These are phyloP conservation scores for Drosophila bocki DNA, from an alignment of 1,140 invertebrate genomes.

Conservation along the genomic window DNA sequence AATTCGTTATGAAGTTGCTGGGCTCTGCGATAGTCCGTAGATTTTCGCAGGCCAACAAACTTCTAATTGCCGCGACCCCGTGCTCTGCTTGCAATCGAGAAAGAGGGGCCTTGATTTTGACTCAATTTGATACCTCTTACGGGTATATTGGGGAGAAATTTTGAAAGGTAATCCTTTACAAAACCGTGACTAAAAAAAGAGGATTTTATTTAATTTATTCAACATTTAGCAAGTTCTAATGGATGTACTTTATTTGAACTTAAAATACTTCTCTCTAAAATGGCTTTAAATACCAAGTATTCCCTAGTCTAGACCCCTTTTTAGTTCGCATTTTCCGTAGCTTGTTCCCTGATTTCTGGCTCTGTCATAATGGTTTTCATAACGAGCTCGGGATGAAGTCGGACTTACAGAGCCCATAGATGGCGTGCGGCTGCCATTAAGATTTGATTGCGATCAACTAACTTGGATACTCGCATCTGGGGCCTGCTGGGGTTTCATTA, in stretches of 20 bases:
- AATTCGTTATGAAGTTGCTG: conserved; percentile 62
- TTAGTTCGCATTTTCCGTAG: conserved; percentile 1
- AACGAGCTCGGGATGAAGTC: conserved; percentile 43
- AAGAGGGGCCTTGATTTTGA: conserved; percentile 23
- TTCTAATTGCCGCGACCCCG: conserved; percentile 63
- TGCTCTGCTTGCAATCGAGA: conserved; percentile 59
- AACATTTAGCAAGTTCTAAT: not conserved
- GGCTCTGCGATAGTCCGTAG: conserved; percentile 13
- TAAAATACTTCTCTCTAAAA: not conserved
- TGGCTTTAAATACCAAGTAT: not conserved
- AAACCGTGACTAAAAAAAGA: too few relatives aligned
- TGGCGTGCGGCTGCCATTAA: conserved; percentile 65
- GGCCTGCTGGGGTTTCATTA: conserved; percentile 41
- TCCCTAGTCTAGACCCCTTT: not conserved
- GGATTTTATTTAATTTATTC: not conserved
- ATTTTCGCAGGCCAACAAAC: conserved; percentile 74
- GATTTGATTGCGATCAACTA: conserved; percentile 61
- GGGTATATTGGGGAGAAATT: conserved; percentile 1
- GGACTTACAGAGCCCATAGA: conserved; percentile 9
- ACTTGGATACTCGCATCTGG: conserved; percentile 15
- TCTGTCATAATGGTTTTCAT: conserved; percentile 46
- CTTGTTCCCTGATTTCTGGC: conserved; percentile 14
- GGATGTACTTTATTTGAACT: not conserved
- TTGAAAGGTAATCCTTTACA: not conserved
- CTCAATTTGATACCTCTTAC: conserved; percentile 7